Base-by-base conservation (phyloP, 2,888 invertebrate species). In the Hyles lineata region DNA sequence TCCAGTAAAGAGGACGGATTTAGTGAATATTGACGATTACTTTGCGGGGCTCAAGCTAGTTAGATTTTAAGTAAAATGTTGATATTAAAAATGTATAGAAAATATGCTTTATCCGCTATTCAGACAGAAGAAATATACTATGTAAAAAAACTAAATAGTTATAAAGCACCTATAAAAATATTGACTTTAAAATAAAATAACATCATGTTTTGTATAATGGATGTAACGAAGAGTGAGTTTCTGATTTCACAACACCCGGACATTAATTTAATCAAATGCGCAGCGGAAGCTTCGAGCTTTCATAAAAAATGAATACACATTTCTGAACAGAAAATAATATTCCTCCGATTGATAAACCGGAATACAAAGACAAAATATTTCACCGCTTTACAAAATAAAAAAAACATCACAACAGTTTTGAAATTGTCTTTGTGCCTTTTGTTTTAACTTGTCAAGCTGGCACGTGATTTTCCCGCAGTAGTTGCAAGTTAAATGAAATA, bases 391-490 rank as follows among this genome's bases (percentile, higher is more conserved):
- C 32, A 25, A 25, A 17, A 29, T 67, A 67, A 50, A 67, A 43
- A 50, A 23, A 50, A 23, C 3, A 23, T 43, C 43, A 50, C 17
- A 50, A 67, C 67, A 67, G 50, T 67, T 67, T 50, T 67, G 63
- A 23, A 43, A 67, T 67, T 67, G 67, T 50, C 67, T 67, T 50
- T 67, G 67, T 67, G 67, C 50, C 43, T 43, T 67, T 67, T 67
- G 67, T 17, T 67, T 62, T 67, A 23, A 67, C n/a, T 67, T 67
- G 67, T 50, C 67, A 29, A 17, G 62, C 62, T 23, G 43, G 67
- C 21, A 17, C 67, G 67, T 67, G 67, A 67, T 67, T 50, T 67
- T 43, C 23, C 43, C 50, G 43, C 43, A 19, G 62, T 63, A 62
- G 55, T 62, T 32, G 62, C 32, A 67, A 67, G 21, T 67, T 67